A percentile compares a stretch with the other conserved stretches of the same genome.
These are phyloP conservation scores for Rafetus swinhoei DNA, from an alignment of 2,113 vertebrate genomes.

Conservation along the genomic window DNA sequence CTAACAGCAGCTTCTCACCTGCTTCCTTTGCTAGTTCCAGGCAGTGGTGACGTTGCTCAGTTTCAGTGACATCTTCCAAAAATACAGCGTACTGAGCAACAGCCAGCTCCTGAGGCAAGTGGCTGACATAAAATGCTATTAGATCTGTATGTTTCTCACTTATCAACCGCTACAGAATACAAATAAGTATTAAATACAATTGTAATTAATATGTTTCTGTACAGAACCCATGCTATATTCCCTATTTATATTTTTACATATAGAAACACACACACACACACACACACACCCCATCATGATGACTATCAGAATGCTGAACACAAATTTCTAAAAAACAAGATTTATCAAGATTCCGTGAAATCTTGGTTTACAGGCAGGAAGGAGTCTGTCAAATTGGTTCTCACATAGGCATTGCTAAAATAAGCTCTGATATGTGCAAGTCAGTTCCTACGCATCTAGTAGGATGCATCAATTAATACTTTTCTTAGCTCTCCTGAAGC, in stretches of 20 bases:
- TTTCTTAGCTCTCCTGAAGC: not conserved
- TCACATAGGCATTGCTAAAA: constrained; percentile 12
- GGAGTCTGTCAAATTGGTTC: not conserved
- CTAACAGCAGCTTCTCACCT: constrained; percentile 74
- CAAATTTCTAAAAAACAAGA: not conserved
- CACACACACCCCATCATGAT: no score
- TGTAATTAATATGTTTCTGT: not conserved
- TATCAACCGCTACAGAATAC: constrained; percentile 81
- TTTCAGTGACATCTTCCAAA: constrained; percentile 90
- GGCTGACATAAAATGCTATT: constrained; percentile 93
- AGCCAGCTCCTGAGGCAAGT: constrained; percentile 87
- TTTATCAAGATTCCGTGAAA: not conserved
- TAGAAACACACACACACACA: no score
- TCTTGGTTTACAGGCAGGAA: not conserved
- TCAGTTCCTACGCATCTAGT: not conserved
- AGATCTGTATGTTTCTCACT: constrained; percentile 88
- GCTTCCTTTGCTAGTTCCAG: constrained; percentile 91
- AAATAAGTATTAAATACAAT: not conserved
- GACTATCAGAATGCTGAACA: not conserved
- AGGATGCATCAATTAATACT: not conserved
- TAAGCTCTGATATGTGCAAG: not conserved
- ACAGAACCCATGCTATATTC: not conserved
- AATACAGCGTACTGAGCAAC: constrained; percentile 90
- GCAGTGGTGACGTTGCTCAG: constrained; percentile 87
- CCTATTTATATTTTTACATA: not conserved